Evolutionary conservation across 23 tunicate species (phyloP), one percentile per base, ranked within the genome.

Genomic region (Halocynthia aurantium): DNA sequence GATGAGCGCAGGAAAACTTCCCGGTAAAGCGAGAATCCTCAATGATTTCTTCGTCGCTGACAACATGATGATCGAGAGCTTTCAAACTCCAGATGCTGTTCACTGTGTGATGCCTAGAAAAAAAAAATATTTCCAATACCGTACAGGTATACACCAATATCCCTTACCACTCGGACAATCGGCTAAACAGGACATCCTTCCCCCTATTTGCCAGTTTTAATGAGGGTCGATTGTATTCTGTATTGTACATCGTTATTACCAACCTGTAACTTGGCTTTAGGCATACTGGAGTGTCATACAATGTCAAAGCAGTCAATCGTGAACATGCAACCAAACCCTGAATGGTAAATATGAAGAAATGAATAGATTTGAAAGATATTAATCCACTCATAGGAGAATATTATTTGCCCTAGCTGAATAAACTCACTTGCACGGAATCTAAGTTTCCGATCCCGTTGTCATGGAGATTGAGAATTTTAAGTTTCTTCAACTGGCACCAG

Each of bases 1-100:
- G 88, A 73, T 86, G 84, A 52, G 71, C 10, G 5, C 92, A 78
- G 6, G 11, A 52, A 53, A 92, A 92, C 11, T 80, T 71, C 22
- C 76, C 84, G 9, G 84, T 83, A 61, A 86, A 86, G 5, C 66
- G 40, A 64, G 92, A 84, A 78, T 92, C 98, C 61, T 92, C 98
- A 8, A 92, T 92, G 22, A 92, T 86, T 82, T 92, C 98, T 7
- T 86, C 91, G 76, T 92, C 98, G 0, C 80, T 81, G 53, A 92
- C 68, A 51, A 92, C 92, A 60, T 92, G 98, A 62, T 86, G 85
- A 61, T 92, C 98, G 10, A 92, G 72, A 8, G 92, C 92, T 69
- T 92, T 86, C 70, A 92, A 73, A 10, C 88, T 77, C 92, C 92
- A 92, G 13, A 92, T 92, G 52, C 93, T 86, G 84, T 92, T 92